Evolutionary conservation across 2,888 invertebrate genomes (phyloP).

Genomic region (Melieria picta): DNA sequence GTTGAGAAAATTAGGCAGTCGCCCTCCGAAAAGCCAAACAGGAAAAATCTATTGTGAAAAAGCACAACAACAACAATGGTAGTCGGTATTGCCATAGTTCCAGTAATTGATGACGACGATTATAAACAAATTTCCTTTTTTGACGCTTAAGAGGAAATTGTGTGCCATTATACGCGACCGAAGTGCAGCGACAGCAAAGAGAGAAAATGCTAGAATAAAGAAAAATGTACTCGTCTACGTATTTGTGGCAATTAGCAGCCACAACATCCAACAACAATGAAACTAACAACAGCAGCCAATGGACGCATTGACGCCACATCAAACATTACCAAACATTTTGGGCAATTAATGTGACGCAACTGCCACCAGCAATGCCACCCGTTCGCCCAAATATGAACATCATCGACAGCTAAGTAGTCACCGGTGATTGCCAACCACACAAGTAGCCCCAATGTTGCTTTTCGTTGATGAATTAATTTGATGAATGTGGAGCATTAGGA

Average conservation of each 20-base stretch:
- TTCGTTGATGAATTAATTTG: constrained; percentile 11
- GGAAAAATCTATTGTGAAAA: constrained; percentile 1
- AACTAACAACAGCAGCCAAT: constrained; percentile 1
- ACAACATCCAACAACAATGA: constrained; percentile 27
- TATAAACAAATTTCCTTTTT: constrained; percentile 47
- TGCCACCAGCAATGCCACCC: neutral
- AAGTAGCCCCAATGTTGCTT: constrained; percentile 8
- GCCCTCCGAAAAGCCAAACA: constrained; percentile 6
- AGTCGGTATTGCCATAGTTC: neutral
- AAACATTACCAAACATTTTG: constrained; percentile 14
- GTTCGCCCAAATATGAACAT: neutral
- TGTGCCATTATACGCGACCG: constrained; percentile 34
- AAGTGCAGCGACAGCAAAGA: neutral
- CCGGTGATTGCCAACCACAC: constrained; percentile 4
- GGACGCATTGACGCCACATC: constrained; percentile 9
- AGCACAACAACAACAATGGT: constrained; percentile 1
- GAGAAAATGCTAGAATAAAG: neutral
- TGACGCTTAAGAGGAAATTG: constrained; percentile 32
- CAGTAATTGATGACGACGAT: constrained; percentile 40
- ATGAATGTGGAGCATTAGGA: neutral
- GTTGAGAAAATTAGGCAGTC: neutral
- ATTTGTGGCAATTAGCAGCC: constrained; percentile 42
- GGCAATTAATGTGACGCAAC: constrained; percentile 20
- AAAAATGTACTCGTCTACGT: constrained; percentile 9
- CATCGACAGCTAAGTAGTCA: neutral